Evolutionary conservation across 1,140 invertebrate genomes (phyloP).

Genomic region (Vollenhovia emeryi): DNA sequence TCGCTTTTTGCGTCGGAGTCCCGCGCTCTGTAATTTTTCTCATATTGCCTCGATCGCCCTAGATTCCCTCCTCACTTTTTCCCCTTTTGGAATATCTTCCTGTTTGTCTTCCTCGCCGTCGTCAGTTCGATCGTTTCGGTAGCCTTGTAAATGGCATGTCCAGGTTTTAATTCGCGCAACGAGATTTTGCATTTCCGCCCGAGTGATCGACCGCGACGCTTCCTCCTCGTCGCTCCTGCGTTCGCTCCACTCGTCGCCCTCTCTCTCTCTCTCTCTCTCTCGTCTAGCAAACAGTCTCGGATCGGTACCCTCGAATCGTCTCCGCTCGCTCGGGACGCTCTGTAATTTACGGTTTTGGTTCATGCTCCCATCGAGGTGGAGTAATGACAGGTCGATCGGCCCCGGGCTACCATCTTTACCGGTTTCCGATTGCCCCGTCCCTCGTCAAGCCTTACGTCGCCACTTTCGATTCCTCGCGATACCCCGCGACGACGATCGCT

Average conservation of each 20-base stretch:
- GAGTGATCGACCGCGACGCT: constrained; percentile 55
- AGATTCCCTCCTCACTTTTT: not conserved
- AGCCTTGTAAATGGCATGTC: constrained; percentile 64
- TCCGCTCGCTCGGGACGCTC: constrained; percentile 36
- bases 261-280: too few relatives aligned
- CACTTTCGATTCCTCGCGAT: constrained; percentile 64
- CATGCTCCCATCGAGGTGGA: constrained; percentile 72
- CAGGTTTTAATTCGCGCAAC: constrained; percentile 67
- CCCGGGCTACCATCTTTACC: constrained; percentile 67
- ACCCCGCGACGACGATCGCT: constrained; percentile 25
- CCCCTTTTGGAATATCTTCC: not conserved
- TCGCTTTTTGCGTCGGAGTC: constrained; percentile 15
- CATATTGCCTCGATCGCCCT: constrained; percentile 14
- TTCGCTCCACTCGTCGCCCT: too few relatives aligned
- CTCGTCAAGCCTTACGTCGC: constrained; percentile 65
- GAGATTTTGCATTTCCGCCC: constrained; percentile 68
- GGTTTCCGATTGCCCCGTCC: constrained; percentile 62
- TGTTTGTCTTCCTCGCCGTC: constrained; percentile 13
- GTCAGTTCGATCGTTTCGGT: constrained; percentile 36
- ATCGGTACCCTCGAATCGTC: constrained; percentile 40
- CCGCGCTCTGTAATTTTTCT: constrained; percentile 59
- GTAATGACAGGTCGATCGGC: constrained; percentile 74
- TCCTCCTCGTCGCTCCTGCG: not conserved
- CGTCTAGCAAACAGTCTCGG: constrained; percentile 30
- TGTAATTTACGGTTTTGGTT: constrained; percentile 74